Evolutionary conservation across 2,113 vertebrate species (phyloP).

Genomic region (Periophthalmodon schlosseri): DNA sequence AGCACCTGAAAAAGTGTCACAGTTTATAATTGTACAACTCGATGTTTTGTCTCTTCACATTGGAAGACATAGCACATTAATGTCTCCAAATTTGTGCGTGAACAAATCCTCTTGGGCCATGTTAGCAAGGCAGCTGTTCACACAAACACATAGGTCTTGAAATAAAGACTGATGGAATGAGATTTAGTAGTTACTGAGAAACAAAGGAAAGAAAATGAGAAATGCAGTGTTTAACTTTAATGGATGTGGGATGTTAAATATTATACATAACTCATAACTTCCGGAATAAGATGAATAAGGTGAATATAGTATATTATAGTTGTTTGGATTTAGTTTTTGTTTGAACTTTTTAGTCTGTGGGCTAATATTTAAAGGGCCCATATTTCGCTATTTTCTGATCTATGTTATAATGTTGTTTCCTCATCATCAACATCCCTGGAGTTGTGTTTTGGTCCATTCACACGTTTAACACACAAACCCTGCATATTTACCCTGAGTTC

Average conservation of each 20-base stretch:
- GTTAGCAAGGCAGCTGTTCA: slow-evolving; percentile 31
- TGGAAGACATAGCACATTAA: slow-evolving; percentile 20
- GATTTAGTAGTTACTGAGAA: slow-evolving; percentile 25
- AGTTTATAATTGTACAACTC: slow-evolving; percentile 36
- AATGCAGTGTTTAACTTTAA: background rate
- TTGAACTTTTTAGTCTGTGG: background rate
- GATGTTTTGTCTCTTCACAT: background rate
- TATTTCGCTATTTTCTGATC: too few species aligned
- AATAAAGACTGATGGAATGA: slow-evolving; percentile 53
- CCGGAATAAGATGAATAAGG: too few species aligned
- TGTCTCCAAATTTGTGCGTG: slow-evolving; percentile 18
- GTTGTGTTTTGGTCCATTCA: too few species aligned
- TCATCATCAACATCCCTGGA: too few species aligned
- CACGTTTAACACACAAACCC: too few species aligned
- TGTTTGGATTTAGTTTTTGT: background rate
- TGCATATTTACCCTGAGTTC: too few species aligned
- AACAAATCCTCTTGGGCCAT: slow-evolving; percentile 39
- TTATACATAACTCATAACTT: background rate
- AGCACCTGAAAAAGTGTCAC: slow-evolving; percentile 21
- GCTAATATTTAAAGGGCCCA: background rate
- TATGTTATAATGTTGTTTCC: too few species aligned
- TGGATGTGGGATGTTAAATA: background rate
- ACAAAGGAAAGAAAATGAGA: slow-evolving; percentile 20
- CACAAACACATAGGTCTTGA: slow-evolving; percentile 26
- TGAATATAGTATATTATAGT: too few species aligned